Evolutionary conservation across 2,113 vertebrate species (phyloP), one percentile per base, ranked within the genome.

Genomic region (Tachysurus vachellii): DNA sequence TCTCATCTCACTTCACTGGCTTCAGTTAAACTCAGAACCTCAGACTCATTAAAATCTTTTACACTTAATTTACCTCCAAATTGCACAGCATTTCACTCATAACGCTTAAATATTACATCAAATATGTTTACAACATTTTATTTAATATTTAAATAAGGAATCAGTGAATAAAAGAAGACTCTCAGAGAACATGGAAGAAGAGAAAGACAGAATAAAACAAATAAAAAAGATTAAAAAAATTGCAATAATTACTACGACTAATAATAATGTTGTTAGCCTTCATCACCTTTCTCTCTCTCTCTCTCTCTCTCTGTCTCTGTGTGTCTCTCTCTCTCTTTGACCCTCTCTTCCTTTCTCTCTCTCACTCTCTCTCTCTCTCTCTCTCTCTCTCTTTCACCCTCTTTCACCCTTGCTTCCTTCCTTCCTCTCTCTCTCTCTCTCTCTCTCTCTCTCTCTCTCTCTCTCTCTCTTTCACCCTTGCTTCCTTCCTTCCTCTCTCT

Each of bases 31-130:
- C 61, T 50, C 75, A 17, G 47, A 50, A 31, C 50, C 75, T 79
- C 75, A 54, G 50, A 28, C 50, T 79, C 75, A 79, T 79, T 54
- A 79, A 79, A 79, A 54, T 79, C 14, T 54, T 79, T 79, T 79
- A 79, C n/a, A 28, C 50, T 56, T 54, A 54, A 56, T 79, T 79
- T 56, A 79, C 50, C 75, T 28, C 50, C 50, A 79, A 10, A 28
- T 56, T 54, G 14, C 26, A 17, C 26, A 1, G n/a, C 14, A 36
- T 79, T 79, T 79, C 75, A 54, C n/a, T 79, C 13, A 31, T 1
- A 14, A 28, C 3, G 26, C 50, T 79, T 54, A 28, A 79, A 79
- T 56, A 31, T 28, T 17, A 54, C 26, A 54, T 79, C 75, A 17
- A 17, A 31, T 16, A 54, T 19, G 2, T 77, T 54, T 31, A 56